Conservation (phyloP, 2,113 vertebrate genomes). For the Pongo pygmaeus region DNA sequence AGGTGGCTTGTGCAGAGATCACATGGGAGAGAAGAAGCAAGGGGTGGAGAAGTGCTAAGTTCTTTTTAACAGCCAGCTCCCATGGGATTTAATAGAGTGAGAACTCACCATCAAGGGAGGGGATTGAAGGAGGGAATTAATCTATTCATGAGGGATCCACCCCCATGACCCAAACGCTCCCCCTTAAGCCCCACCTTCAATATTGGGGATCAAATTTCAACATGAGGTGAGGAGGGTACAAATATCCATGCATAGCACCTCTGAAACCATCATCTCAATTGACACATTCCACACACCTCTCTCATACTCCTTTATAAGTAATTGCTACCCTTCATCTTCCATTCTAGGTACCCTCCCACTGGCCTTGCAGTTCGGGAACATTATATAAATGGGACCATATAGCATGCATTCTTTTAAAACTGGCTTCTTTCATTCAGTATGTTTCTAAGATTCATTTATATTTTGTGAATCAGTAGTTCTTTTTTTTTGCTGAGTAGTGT, state of each 20-base stretch:
- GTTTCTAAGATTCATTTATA: background rate
- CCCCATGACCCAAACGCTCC: background rate
- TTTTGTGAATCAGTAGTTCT: background rate
- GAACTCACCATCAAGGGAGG: background rate
- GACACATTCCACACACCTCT: background rate
- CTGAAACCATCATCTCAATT: background rate
- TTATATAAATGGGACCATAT: background rate
- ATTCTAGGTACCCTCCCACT: background rate
- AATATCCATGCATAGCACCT: background rate
- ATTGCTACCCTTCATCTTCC: background rate
- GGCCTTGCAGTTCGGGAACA: background rate
- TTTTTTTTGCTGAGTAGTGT: background rate
- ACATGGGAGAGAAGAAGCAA: background rate
- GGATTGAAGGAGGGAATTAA: background rate
- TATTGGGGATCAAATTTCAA: no score
- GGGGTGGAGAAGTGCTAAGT: background rate
- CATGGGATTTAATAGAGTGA: background rate
- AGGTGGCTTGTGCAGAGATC: background rate
- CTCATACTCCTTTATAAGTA: background rate
- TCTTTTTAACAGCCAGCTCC: background rate
- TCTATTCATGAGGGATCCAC: background rate
- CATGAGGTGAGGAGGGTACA: background rate
- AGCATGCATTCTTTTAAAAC: background rate
- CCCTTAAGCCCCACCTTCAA: background rate
- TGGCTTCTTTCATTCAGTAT: background rate